Base-by-base conservation (phyloP, 2,888 invertebrate species). In the Laspeyria flexula region DNA sequence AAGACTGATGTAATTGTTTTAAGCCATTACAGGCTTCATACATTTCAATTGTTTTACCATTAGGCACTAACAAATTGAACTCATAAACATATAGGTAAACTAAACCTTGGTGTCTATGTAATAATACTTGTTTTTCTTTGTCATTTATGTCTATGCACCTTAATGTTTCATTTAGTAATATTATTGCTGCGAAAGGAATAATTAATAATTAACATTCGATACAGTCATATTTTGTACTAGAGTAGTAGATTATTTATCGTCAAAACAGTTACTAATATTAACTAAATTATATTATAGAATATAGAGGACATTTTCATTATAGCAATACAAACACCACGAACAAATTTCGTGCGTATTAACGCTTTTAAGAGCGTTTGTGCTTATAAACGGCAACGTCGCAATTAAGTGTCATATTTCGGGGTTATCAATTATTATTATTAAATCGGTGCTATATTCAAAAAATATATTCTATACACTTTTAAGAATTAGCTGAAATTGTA, bases 61-160 rank as follows among this genome's bases (percentile, higher is more conserved):
- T 45, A 47, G 15, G 40, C 1, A 29, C 15, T 33, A n/a, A 50
- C 12, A 34, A 55, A 25, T 10, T 43, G 39, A 46, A 45, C 54
- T 58, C 31, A 35, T 25, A 57, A 60, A 52, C n/a, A n/a, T n/a
- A 43, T n/a, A 60, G 46, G 55, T 60, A 63, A 60, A 63, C 52
- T 43, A 67, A 70, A 61, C 55, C 43, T 61, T 58, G 60, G 57
- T 67, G 74, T 73, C 60, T 60, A 66, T 60, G 56, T 50, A 67
- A 60, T 73, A 70, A 70, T 71, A 71, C 68, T 73, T 73, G 12
- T 39, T 44, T 50, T 52, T n/a, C n/a, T n/a, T 37, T 43, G 54
- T 41, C 46, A 34, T 50, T 34, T 33, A n/a, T 43, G 43, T 60
- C 51, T 46, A 31, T 54, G 61, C 35, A 48, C 42, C 54, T 27